Evolutionary conservation across 2,888 invertebrate genomes (phyloP).

Genomic region (Hemistola chrysoprasaria): DNA sequence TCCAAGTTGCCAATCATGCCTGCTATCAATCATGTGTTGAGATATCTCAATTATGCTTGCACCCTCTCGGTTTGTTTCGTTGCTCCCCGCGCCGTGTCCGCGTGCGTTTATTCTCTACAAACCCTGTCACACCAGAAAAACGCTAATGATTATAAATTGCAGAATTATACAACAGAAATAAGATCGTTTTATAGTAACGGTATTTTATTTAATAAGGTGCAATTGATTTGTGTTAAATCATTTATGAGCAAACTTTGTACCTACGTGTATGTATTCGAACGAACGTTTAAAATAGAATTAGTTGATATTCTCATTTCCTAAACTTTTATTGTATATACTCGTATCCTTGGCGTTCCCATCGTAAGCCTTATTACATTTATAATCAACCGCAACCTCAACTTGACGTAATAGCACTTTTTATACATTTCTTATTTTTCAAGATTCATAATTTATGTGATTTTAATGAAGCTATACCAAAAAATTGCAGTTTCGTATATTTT

Average conservation of each 20-base stretch:
- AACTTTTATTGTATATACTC: too few species aligned
- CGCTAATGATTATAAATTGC: slow-evolving; percentile 75
- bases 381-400: slow-evolving; percentile 47
- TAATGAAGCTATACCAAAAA: slow-evolving; percentile 46
- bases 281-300: too few species aligned
- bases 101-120: slow-evolving; percentile 33
- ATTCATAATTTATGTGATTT: slow-evolving; percentile 61
- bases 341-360: slow-evolving; percentile 9
- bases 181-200: slow-evolving; percentile 40
- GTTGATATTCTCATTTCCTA: too few species aligned
- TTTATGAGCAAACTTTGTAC: slow-evolving; percentile 7
- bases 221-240: slow-evolving; percentile 34
- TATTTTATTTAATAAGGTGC: slow-evolving; percentile 43
- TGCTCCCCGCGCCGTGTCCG: slow-evolving; percentile 27
- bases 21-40: slow-evolving; percentile 73
- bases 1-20: slow-evolving; percentile 66
- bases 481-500: slow-evolving; percentile 49
- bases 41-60: slow-evolving; percentile 73
- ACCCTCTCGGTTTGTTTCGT: slow-evolving; percentile 45
- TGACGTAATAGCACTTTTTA: slow-evolving; percentile 64
- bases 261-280: background rate
- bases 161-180: slow-evolving; percentile 63
- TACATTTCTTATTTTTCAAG: slow-evolving; percentile 49
- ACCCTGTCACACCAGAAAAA: slow-evolving; percentile 56
- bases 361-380: slow-evolving; percentile 38